Base-by-base conservation (phyloP, 2,113 vertebrate species). In the Cyrtonyx montezumae region DNA sequence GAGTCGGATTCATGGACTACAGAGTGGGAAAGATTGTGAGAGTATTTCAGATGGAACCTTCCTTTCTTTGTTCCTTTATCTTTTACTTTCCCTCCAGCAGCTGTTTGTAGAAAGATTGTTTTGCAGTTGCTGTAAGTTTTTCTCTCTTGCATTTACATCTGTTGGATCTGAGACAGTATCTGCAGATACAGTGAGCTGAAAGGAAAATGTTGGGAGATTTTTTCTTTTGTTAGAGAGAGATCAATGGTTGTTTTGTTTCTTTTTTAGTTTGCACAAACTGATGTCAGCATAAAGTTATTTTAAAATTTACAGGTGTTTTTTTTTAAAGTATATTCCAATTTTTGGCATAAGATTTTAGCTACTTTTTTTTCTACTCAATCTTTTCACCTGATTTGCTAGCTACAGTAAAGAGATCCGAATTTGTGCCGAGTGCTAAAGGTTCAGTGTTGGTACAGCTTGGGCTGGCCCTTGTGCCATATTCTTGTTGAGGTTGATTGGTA, bases 391-490 rank as follows among this genome's bases (percentile, higher is more conserved):
- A 97, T 97, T 97, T 96, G 95, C 93, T 97, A 96, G 97, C 83
- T 97, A 85, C 97, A 96, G 94, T 96, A 71, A 95, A 96, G 96
- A 97, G 95, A 95, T 97, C 97, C 85, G 96, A 97, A 96, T 97
- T 97, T 97, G 96, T 97, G 97, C 94, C 87, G 93, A 97, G 96
- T 95, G 97, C 97, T 97, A 94, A 97, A 97, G 97, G 97, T 97
- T 97, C 97, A 97, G 98, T 98, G 98, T 98, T 96, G 94, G 96
- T 95, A 90, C 90, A 70, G 98, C 97, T 98, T 98, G 98, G 95
- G 98, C 98, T 98, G 97, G 98, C 97, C 98, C 26, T 46, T 73
- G 96, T 95, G 96, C 96, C 97, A 97, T 97, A 97, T 97, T 97
- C 97, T 97, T 97, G 97, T 97, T 97, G 97, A 97, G 97, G 97